Evolutionary conservation across 2,113 vertebrate genomes (phyloP), one percentile per base, ranked within the genome.

Genomic region (Rhinopithecus roxellana): DNA sequence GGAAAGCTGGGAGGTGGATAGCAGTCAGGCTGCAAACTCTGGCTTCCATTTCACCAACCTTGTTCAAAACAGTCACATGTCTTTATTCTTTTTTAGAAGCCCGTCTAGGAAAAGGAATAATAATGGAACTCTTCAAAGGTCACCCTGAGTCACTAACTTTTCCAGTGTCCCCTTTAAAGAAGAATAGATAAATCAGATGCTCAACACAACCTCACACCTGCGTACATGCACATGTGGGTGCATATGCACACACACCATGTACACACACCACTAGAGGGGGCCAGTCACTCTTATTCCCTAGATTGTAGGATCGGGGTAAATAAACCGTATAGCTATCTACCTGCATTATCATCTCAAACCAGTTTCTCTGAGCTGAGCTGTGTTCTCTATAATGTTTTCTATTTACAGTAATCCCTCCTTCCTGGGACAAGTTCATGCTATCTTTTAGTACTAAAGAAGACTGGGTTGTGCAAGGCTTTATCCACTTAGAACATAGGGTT

Each of bases 241-340:
- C n/a, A n/a, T 14, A 83, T 23, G 18, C 52, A 69, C 17, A 23
- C 18, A 55, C 17, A 32, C 69, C 11, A 18, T n/a, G 67, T 35
- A 59, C 23, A 57, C 22, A 52, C 14, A 69, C 93, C 96, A 92
- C 90, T 95, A 96, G 94, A 90, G 67, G 94, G 90, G 74, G 77
- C 20, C 64, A 59, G 43, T 77, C 79, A 84, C 86, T 59, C 30
- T 48, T 32, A 78, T 25, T 95, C n/a, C 83, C 32, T 40, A 79
- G 45, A 52, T 94, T 69, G 48, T 38, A 79, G 50, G 80, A 35
- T 50, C 6, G 2, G 35, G 32, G 8, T 77, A 52, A 92, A 55
- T 9, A 59, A 92, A 83, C 43, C 70, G 22, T 7, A 6, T 1
- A 91, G 38, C 86, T 18, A 81, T 32, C 18, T 45, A 78, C 45